Evolutionary conservation across 2,113 vertebrate species (phyloP).

Genomic region (Turnix velox): DNA sequence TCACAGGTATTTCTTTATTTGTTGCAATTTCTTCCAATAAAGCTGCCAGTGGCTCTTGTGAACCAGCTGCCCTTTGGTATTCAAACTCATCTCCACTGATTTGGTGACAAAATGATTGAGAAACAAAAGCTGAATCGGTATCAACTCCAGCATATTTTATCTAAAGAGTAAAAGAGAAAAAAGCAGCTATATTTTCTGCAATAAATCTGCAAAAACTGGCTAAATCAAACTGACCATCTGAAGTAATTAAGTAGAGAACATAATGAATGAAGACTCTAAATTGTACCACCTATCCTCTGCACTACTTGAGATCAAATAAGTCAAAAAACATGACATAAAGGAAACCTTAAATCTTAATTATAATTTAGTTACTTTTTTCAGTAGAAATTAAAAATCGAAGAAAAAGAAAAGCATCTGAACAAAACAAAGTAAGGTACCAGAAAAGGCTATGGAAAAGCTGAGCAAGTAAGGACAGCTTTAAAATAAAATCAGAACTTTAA

Average conservation of each 20-base stretch:
- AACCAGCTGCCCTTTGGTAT: constrained; percentile 67
- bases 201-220: background rate
- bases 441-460: background rate
- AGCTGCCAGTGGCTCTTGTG: constrained; percentile 74
- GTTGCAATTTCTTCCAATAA: constrained; percentile 79
- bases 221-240: background rate
- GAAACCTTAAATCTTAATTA: background rate
- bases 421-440: background rate
- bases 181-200: background rate
- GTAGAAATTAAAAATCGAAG: background rate
- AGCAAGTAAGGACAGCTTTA: background rate
- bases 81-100: constrained; percentile 79
- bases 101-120: constrained; percentile 73
- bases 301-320: background rate
- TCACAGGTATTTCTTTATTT: constrained; percentile 76
- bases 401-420: background rate
- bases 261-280: background rate
- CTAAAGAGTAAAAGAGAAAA: constrained; percentile 42
- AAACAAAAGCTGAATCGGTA: constrained; percentile 65
- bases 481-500: background rate
- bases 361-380: background rate
- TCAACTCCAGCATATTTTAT: constrained; percentile 83
- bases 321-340: background rate
- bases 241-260: background rate
- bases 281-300: background rate